These are phyloP conservation scores for Escarpia spicata DNA, from an alignment of 2,888 invertebrate genomes.

Conservation along the genomic window DNA sequence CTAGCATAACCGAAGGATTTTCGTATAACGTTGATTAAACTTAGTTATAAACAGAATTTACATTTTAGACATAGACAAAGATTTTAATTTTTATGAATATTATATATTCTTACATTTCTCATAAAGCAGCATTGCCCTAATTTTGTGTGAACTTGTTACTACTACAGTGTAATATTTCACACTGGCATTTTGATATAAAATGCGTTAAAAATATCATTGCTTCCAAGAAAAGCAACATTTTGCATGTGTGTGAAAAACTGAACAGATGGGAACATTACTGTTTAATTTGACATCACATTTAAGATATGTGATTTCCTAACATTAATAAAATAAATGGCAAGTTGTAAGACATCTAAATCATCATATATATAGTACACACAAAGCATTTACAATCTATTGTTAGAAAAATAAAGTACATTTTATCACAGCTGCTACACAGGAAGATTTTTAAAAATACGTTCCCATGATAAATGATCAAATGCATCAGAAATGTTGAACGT, in stretches of 20 bases:
- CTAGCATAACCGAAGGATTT: neutral
- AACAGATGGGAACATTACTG: too few species aligned
- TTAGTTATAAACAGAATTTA: neutral
- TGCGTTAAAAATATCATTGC: neutral
- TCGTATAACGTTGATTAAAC: neutral
- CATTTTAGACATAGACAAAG: neutral
- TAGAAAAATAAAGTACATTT: neutral
- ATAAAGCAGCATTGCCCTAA: neutral
- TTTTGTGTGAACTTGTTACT: neutral
- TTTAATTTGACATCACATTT: neutral
- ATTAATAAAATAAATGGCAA: neutral
- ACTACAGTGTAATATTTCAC: neutral
- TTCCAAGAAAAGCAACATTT: too few species aligned
- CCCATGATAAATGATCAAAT: neutral
- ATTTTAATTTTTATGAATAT: neutral
- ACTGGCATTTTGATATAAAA: neutral
- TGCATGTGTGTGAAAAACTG: too few species aligned
- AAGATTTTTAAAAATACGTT: neutral
- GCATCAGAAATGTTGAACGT: conserved; percentile 1
- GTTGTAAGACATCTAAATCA: neutral
- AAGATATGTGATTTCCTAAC: neutral
- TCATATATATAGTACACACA: neutral
- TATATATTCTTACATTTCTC: neutral
- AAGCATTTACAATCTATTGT: neutral
- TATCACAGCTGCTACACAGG: neutral